phyloP scores from a whole-genome alignment of 2,797 vertebrate genomes.

The Pelobates cultripes region DNA sequence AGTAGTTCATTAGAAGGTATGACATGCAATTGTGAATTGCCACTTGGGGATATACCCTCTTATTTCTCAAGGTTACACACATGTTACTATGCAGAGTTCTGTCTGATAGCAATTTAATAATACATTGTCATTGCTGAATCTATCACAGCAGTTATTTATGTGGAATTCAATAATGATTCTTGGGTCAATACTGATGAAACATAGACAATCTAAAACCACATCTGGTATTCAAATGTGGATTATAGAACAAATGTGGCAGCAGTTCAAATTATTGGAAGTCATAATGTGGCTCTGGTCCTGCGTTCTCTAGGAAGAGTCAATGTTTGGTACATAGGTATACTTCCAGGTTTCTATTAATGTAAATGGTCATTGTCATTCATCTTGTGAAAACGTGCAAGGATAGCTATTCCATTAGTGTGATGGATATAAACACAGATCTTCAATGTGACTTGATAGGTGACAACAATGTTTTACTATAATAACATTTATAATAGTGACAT shows the following conservation, averaged over 20 bases:
- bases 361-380: too few relatives aligned
- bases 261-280: slow-evolving; percentile 47
- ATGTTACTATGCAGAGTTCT: slow-evolving; percentile 5
- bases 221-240: slow-evolving; percentile 22
- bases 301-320: not conserved
- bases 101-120: too few relatives aligned
- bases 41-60: slow-evolving; percentile 14
- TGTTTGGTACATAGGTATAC: not conserved
- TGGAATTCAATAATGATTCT: slow-evolving; percentile 6
- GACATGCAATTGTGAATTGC: not conserved
- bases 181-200: slow-evolving; percentile 6
- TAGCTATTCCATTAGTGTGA: too few relatives aligned
- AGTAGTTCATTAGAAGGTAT: slow-evolving; percentile 1
- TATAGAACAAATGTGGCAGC: slow-evolving; percentile 1
- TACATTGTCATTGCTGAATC: not conserved
- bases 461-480: too few relatives aligned
- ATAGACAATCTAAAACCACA: slow-evolving; percentile 12
- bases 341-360: too few relatives aligned
- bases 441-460: too few relatives aligned
- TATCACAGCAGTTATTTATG: not conserved
- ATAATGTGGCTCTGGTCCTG: not conserved
- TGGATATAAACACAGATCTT: too few relatives aligned
- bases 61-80: slow-evolving; percentile 39
- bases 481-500: too few relatives aligned
- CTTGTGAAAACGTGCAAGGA: too few relatives aligned